Base-by-base conservation (phyloP, 2,888 invertebrate genomes). In the Agonum fuliginosum region DNA sequence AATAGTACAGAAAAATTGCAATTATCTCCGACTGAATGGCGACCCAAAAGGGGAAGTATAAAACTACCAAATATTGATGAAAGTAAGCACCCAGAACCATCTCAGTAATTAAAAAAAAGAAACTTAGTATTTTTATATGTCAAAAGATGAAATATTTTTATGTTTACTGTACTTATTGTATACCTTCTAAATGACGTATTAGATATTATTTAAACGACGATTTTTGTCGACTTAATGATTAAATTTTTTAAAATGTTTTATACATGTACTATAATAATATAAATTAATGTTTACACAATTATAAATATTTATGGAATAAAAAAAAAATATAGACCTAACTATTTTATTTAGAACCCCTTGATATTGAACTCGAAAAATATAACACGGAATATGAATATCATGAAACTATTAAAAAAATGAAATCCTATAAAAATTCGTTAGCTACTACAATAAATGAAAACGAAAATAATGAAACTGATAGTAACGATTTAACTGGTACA, bases 1-100 rank as follows among this genome's bases (percentile, higher is more conserved):
- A 54, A 54, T 4, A 54, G 34, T 8, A 27, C 37, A 8, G 51
- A 54, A 10, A 41, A 6, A 19, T 19, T 20, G 12, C 37, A 19
- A 37, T 22, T 17, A 20, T 48, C 34, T 20, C 51, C 54, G 34
- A 80, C 80, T 37, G 76, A 80, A 12, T 87, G 87, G 87, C 83
- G 86, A 71, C 86, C 86, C 34, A 87, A 87, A 80, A 80, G 86
- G 78, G 87, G 87, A 71, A 87, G 85, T 78, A 83, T 86, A 24
- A 84, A 85, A 79, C 81, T 86, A 48, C 85, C 86, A 67, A 67
- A 67, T 1, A 83, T 82, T 76, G 79, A 37, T 30, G 72, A 72
- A 34, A 51, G 51, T 72, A 72, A 72, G 54, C 17, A n/a, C 3
- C 10, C 30, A 5, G 65, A 27, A 30, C 17, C 30, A 20, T 37